Percentiles rank a stretch among this genome's conserved stretches.
These are phyloP conservation scores for Chymomyza procnemis DNA, from an alignment of 2,888 invertebrate species.

Conservation along the genomic window DNA sequence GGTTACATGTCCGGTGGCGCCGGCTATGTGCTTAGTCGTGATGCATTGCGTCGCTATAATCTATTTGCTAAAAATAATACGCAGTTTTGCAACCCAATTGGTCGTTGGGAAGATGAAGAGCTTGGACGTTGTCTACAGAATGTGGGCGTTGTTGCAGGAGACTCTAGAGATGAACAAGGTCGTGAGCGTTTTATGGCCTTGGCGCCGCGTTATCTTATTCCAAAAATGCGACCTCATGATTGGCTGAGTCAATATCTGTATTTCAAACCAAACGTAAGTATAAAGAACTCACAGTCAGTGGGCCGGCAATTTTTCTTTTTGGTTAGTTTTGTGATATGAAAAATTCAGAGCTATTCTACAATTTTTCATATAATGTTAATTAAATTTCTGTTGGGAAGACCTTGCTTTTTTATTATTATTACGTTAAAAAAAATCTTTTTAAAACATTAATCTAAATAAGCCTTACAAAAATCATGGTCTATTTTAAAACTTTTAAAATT, in stretches of 20 bases:
- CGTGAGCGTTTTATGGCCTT: slow-evolving; percentile 95
- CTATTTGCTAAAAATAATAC: slow-evolving; percentile 85
- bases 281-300: too few relatives aligned
- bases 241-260: slow-evolving; percentile 98
- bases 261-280: slow-evolving; percentile 85
- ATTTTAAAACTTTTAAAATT: too few relatives aligned
- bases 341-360: too few relatives aligned
- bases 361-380: too few relatives aligned
- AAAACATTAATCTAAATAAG: too few relatives aligned
- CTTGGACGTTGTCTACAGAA: slow-evolving; percentile 87
- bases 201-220: slow-evolving; percentile 86
- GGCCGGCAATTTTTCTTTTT: too few relatives aligned
- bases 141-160: slow-evolving; percentile 92
- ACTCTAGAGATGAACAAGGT: slow-evolving; percentile 90
- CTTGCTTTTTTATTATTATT: too few relatives aligned
- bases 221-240: slow-evolving; percentile 84
- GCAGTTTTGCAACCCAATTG: slow-evolving; percentile 78
- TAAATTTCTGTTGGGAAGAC: too few relatives aligned
- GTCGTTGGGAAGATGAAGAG: slow-evolving; percentile 71
- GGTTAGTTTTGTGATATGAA: too few relatives aligned
- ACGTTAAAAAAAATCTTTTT: too few relatives aligned
- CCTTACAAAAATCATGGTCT: too few relatives aligned
- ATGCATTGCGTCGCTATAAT: slow-evolving; percentile 87
- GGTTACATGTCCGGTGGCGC: slow-evolving; percentile 96
- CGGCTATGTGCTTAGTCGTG: slow-evolving; percentile 94